Evolutionary conservation across 2,797 vertebrate species (phyloP).

Genomic region (Gymnopithys bicolor): DNA sequence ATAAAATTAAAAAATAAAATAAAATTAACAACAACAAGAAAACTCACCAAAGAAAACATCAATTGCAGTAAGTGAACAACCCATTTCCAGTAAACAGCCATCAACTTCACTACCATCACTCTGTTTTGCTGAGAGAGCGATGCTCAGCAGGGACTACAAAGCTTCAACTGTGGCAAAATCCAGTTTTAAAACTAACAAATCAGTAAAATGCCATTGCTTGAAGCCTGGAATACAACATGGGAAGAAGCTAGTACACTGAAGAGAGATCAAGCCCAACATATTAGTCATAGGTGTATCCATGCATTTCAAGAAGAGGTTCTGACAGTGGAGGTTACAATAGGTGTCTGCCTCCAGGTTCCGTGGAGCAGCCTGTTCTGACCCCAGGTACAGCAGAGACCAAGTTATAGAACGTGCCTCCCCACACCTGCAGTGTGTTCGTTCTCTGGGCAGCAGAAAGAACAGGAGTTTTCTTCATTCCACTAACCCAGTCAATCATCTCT

Average conservation of each 20-base stretch:
- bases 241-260: background rate
- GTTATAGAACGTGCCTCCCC: background rate
- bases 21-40: too few species aligned
- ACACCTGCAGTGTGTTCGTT: background rate
- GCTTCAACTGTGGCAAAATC: background rate
- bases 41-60: background rate
- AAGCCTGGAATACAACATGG: background rate
- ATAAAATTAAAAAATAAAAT: background rate
- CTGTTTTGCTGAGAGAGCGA: background rate
- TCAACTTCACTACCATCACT: background rate
- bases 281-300: background rate
- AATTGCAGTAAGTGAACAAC: slow-evolving; percentile 41
- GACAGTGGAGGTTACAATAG: background rate
- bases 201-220: background rate
- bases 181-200: background rate
- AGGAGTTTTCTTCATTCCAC: background rate
- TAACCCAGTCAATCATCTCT: background rate
- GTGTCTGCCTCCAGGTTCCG: rapidly evolving
- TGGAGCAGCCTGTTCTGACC: rapidly evolving
- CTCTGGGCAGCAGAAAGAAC: background rate
- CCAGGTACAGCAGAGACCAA: background rate
- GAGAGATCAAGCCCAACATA: background rate
- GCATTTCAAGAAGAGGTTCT: background rate
- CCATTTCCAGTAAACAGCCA: slow-evolving; percentile 17
- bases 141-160: background rate